Conservation (phyloP, 2,113 vertebrate genomes). For the Poecilia latipinna region DNA sequence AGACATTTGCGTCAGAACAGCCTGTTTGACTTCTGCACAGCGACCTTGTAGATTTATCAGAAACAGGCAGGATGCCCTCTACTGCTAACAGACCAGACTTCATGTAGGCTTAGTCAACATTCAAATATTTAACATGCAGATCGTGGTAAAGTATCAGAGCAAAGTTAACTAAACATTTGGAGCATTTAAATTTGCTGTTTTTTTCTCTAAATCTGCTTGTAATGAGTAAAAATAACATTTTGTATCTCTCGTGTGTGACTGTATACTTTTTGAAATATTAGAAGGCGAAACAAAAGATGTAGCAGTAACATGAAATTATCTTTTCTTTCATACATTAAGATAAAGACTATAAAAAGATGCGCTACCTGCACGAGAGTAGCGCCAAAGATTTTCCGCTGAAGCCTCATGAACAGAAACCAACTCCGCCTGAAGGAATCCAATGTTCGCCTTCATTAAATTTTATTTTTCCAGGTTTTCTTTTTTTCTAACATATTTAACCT, state of each 20-base stretch:
- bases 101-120: not conserved
- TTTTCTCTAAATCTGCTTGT: not conserved
- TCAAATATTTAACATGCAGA: not conserved
- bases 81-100: not conserved
- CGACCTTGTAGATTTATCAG: not conserved
- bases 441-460: slow-evolving; percentile 14
- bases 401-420: slow-evolving; percentile 48
- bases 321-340: slow-evolving; percentile 11
- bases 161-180: not conserved
- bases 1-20: slow-evolving; percentile 19
- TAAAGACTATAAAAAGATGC: slow-evolving; percentile 7
- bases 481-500: slow-evolving; percentile 4
- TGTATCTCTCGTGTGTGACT: not conserved
- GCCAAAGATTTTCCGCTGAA: slow-evolving; percentile 50
- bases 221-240: not conserved
- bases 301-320: not conserved
- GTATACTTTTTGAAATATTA: not conserved
- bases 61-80: not conserved
- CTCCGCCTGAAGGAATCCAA: not conserved
- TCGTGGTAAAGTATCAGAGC: not conserved
- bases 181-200: not conserved
- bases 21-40: slow-evolving; percentile 27
- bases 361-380: slow-evolving; percentile 15
- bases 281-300: not conserved
- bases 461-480: not conserved